Conservation (phyloP, 2,888 invertebrate genomes). For the Tanypteryx hageni region DNA sequence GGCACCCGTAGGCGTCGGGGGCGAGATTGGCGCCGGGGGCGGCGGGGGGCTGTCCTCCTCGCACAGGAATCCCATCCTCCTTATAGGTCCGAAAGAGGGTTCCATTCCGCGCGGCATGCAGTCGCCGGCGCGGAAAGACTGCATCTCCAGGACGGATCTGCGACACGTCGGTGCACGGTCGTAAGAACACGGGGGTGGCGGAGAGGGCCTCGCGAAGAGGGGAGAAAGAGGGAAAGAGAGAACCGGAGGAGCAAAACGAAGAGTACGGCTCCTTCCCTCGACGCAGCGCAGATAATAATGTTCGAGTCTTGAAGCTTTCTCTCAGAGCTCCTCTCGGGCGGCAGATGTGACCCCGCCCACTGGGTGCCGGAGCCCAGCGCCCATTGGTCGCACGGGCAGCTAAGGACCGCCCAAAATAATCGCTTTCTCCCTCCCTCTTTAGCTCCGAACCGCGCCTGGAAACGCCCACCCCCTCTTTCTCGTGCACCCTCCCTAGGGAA, state of each 20-base stretch:
- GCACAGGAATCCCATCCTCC: slow-evolving; percentile 41
- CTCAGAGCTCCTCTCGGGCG: too few relatives aligned
- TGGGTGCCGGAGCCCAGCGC: neutral
- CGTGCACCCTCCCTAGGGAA: neutral
- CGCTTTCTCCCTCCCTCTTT: neutral
- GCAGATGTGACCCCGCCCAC: neutral
- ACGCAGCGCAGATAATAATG: neutral
- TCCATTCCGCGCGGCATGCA: slow-evolving; percentile 28
- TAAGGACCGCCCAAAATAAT: neutral
- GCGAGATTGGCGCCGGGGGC: slow-evolving; percentile 29
- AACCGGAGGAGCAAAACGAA: neutral
- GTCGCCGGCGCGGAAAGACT: slow-evolving; percentile 44
- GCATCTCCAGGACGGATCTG: neutral
- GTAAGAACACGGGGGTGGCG: neutral
- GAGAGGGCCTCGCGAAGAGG: neutral
- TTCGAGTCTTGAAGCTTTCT: too few relatives aligned
- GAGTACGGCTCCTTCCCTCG: neutral
- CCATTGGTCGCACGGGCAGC: neutral
- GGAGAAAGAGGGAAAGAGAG: neutral
- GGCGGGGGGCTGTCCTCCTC: slow-evolving; percentile 42
- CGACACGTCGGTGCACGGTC: neutral
- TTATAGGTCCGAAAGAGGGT: slow-evolving; percentile 21
- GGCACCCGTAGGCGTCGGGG: slow-evolving; percentile 8
- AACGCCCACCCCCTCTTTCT: neutral
- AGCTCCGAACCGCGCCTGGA: neutral